These are phyloP conservation scores for Pseudocheirus occidentalis DNA, from an alignment of 2,797 vertebrate genomes.

Conservation along the genomic window DNA sequence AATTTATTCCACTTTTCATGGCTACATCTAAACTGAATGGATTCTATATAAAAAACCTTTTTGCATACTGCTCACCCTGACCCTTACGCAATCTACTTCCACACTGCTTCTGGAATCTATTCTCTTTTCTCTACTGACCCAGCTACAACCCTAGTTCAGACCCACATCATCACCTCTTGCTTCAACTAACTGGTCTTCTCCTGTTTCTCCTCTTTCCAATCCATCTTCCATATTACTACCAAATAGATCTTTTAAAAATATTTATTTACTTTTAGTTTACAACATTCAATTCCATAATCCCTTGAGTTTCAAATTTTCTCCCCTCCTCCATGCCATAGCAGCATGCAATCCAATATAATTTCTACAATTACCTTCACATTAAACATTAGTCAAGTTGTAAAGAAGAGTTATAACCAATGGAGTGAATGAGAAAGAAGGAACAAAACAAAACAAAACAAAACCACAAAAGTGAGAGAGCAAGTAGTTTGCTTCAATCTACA, in stretches of 20 bases:
- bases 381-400: too few relatives aligned
- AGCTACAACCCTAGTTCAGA: neutral
- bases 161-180: neutral
- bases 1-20: neutral
- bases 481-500: too few relatives aligned
- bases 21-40: neutral
- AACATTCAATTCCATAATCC: too few relatives aligned
- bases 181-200: neutral
- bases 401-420: too few relatives aligned
- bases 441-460: too few relatives aligned
- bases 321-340: too few relatives aligned
- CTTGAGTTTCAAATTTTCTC: too few relatives aligned
- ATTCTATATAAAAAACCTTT: neutral
- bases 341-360: too few relatives aligned
- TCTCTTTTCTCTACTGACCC: neutral
- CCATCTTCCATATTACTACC: neutral
- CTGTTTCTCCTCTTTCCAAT: neutral
- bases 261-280: too few relatives aligned
- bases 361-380: too few relatives aligned
- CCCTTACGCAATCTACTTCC: neutral
- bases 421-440: too few relatives aligned
- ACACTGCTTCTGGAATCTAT: neutral
- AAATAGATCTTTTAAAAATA: neutral
- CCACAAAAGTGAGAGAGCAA: too few relatives aligned
- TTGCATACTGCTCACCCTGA: neutral